Conservation (phyloP, 2,888 invertebrate genomes). For the Pollenia angustigena region DNA sequence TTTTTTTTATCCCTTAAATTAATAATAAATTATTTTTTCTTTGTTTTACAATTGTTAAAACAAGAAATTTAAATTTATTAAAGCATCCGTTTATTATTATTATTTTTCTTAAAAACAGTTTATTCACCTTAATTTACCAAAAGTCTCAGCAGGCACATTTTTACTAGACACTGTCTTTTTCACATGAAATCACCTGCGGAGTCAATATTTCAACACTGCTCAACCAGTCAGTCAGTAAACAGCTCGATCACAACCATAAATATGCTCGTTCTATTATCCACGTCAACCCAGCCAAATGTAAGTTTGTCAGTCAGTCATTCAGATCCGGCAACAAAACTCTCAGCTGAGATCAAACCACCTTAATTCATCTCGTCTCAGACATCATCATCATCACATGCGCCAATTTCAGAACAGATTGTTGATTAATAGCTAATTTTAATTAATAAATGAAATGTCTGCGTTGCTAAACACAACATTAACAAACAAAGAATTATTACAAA, state of each 20-base stretch:
- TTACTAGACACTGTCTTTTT: slow-evolving; percentile 58
- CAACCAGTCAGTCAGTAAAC: slow-evolving; percentile 72
- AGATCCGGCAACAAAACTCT: slow-evolving; percentile 21
- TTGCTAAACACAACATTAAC: slow-evolving; percentile 20
- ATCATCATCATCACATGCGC: slow-evolving; percentile 57
- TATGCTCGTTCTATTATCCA: slow-evolving; percentile 12
- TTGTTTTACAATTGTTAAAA: slow-evolving; percentile 35
- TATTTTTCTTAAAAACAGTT: slow-evolving; percentile 22
- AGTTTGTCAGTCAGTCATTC: slow-evolving; percentile 29
- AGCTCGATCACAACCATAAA: slow-evolving; percentile 75
- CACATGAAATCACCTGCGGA: slow-evolving; percentile 71
- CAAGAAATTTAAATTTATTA: slow-evolving; percentile 47
- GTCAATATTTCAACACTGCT: slow-evolving; percentile 72
- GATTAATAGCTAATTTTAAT: slow-evolving; percentile 73
- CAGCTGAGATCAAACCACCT: slow-evolving; percentile 15
- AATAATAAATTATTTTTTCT: slow-evolving; percentile 30
- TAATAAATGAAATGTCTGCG: slow-evolving; percentile 64
- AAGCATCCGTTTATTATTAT: slow-evolving; percentile 52
- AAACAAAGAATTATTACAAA: not conserved
- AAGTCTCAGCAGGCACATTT: slow-evolving; percentile 59
- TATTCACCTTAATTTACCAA: slow-evolving; percentile 58
- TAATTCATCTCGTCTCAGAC: slow-evolving; percentile 52
- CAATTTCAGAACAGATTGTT: slow-evolving; percentile 71
- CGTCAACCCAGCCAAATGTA: slow-evolving; percentile 39
- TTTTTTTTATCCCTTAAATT: slow-evolving; percentile 10